Base-by-base conservation (phyloP, 2,113 vertebrate genomes). In the Podarcis raffonei region DNA sequence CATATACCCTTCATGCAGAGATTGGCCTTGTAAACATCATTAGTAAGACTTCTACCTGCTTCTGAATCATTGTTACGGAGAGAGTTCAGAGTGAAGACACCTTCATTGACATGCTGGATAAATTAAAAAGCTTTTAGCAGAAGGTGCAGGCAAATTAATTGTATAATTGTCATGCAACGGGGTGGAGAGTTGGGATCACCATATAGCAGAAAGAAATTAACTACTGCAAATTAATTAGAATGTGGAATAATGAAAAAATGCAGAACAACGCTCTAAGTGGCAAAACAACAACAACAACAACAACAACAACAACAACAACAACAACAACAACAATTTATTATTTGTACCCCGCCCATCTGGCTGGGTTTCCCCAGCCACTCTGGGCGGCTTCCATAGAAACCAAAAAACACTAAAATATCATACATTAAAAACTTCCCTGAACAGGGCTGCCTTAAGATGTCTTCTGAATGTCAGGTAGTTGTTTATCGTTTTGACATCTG, bases 61-160 rank as follows among this genome's bases (percentile, higher is more conserved):
- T 75, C 79, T 82, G 69, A 82, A 88, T 62, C 68, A 88, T 74
- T 82, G 53, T 74, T 82, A 74, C 27, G 75, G 71, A 82, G 69
- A 75, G 32, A n/a, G 53, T 82, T 75, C 79, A 88, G 37, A 75
- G 57, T 88, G 59, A 88, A 88, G 82, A 74, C 69, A 69, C 32
- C 32, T 82, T 72, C 20, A 82, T 88, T 69, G 65, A 88, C 27
- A 74, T n/a, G 27, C n/a, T 81, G 78, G 86, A 59, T 35, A 87
- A 87, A 82, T 82, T 82, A 81, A 74, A 82, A 82, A 82, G 69
- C 53, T 82, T 88, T 87, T 87, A 87, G 66, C 86, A 81, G 66
- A 87, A 87, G 77, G 65, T 57, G 65, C 78, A 87, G 86, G 20
- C 53, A 82, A 75, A 88, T 75, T 88, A 88, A 88, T 74, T 25